Evolutionary conservation across 2,888 invertebrate species (phyloP), one percentile per base, ranked within the genome.

Genomic region (Palloptera scutellata): DNA sequence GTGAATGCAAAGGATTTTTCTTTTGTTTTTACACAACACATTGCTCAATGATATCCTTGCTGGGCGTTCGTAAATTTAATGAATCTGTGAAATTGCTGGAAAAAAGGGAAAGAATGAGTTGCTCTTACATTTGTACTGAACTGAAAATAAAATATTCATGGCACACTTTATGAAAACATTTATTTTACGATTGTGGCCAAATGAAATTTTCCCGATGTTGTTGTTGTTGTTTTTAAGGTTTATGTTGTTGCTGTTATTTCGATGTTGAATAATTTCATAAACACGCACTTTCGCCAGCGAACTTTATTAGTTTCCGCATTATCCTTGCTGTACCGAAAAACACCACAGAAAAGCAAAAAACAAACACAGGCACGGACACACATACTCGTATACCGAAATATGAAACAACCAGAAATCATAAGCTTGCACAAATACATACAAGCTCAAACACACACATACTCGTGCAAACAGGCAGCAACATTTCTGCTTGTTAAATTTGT

Each of bases 241-340:
- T 52, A 42, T 17, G 20, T 41, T 48, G 15, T 64, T 64, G 48
- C 41, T 8, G 48, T 19, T 51, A 40, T 45, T 61, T 17, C 15
- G 15, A 15, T 3, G 53, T 43, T 19, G 61, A 68, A 71, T 71
- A 70, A 65, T 68, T 72, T 65, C 65, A 71, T 71, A 71, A 71
- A 65, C 63, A 68, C 60, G 61, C 64, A 48, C 58, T 64, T 68
- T 70, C n/a, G 63, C 45, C 58, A 62, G 63, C 62, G 43, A 55
- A 68, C 61, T 73, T 73, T 74, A 74, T 74, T 73, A 72, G 69
- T 74, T 73, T 72, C 65, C 67, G 71, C 66, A 71, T 72, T 69
- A 70, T 68, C 67, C 64, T 48, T 63, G 45, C 61, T 66, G 12
- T 52, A 30, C 48, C 20, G 41, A 59, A 52, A 48, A 53, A 42